Base-by-base conservation (phyloP, 2,888 invertebrate species). In the Halocaridina rubra region DNA sequence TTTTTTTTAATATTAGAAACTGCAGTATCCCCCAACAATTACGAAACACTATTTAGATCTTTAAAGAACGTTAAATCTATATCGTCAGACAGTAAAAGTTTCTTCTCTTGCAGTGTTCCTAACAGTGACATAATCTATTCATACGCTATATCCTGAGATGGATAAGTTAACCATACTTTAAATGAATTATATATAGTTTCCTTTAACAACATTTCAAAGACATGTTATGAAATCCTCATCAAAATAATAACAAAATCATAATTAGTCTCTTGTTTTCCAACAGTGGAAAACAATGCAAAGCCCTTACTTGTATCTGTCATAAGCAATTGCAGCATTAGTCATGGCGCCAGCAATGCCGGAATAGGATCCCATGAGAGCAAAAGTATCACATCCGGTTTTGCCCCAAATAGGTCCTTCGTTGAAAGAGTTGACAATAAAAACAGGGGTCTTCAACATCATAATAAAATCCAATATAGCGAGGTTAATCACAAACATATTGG, bases 241-340 rank as follows among this genome's bases (percentile, higher is more conserved):
- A n/a, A n/a, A n/a, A 13, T n/a, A n/a, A n/a, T n/a, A n/a, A n/a
- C n/a, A n/a, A n/a, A n/a, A n/a, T n/a, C n/a, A n/a, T n/a, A n/a
- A n/a, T n/a, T n/a, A n/a, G n/a, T n/a, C n/a, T n/a, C n/a, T n/a
- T n/a, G n/a, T n/a, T n/a, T 19, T n/a, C n/a, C n/a, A n/a, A n/a
- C n/a, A n/a, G n/a, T n/a, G n/a, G n/a, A n/a, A n/a, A n/a, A n/a
- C n/a, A n/a, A 57, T 3, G 22, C n/a, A 1, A 57, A 67, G 16
- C 24, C 90, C 91, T 90, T 89, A 94, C 92, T 93, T 93, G 90
- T 93, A 94, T 92, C 96, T 93, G 91, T 96, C 96, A 89, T 95
- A 96, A 16, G 96, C 96, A 86, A 96, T 96, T 84, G 95, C 95
- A 3, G 96, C 95, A 90, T 96, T 96, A 0, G 96, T 96, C 91